These are phyloP conservation scores for Bellardia bayeri DNA, from an alignment of 2,888 invertebrate species.

Conservation along the genomic window DNA sequence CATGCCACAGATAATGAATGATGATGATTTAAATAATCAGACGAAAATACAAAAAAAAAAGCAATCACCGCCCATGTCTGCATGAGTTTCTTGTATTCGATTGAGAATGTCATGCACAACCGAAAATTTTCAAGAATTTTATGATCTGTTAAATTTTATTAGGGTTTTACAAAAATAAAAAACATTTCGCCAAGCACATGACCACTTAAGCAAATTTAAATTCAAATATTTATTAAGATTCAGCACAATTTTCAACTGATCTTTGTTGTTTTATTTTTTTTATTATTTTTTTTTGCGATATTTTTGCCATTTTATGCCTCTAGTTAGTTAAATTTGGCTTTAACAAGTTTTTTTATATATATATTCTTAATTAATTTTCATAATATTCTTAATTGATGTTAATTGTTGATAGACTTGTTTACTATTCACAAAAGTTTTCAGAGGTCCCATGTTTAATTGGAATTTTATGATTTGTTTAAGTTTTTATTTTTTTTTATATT, in stretches of 20 bases:
- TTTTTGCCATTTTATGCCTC: constrained; percentile 44
- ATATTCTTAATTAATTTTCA: constrained; percentile 61
- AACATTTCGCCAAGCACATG: constrained; percentile 61
- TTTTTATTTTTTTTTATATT: not conserved
- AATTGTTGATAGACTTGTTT: constrained; percentile 73
- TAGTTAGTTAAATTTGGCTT: constrained; percentile 73
- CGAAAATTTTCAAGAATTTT: constrained; percentile 80
- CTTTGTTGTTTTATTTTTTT: not conserved
- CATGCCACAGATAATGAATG: constrained; percentile 46
- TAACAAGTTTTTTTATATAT: constrained; percentile 70
- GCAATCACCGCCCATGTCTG: constrained; percentile 65
- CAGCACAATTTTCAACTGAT: constrained; percentile 32
- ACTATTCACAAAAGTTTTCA: not conserved
- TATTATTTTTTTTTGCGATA: not conserved
- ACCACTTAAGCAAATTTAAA: constrained; percentile 6
- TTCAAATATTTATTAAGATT: constrained; percentile 34
- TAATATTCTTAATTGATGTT: constrained; percentile 76
- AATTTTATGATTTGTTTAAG: constrained; percentile 34
- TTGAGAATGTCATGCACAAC: constrained; percentile 74
- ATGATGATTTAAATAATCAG: constrained; percentile 58
- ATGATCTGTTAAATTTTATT: constrained; percentile 82
- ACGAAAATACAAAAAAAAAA: constrained; percentile 25
- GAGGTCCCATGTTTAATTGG: constrained; percentile 22
- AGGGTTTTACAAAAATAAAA: constrained; percentile 69
- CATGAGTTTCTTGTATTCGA: not conserved